Evolutionary conservation across 2,797 vertebrate genomes (phyloP), one percentile per base, ranked within the genome.

Genomic region (Mus spretus): DNA sequence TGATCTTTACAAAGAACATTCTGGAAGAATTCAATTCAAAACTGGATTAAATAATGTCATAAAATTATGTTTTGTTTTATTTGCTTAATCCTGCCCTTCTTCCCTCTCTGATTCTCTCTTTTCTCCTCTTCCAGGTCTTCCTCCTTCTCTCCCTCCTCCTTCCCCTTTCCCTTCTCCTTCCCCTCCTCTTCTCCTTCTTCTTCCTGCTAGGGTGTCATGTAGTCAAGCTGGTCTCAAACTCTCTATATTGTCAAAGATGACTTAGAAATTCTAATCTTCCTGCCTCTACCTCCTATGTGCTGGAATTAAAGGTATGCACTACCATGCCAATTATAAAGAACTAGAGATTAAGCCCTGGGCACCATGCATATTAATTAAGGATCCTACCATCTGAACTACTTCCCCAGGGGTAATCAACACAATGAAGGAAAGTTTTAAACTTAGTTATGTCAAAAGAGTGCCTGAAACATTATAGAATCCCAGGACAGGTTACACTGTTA

Each of bases 41-140:
- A 86, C 28, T 22, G 61, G 12, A 53, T 31, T 53, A 19, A 19
- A 67, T 50, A 75, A 91, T 72, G 89, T n/a, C 75, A 94, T 78
- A 37, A 50, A 91, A 59, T 61, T 59, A 83, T 75, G 93, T 96
- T 80, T 84, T 26, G 31, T 88, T 78, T 61, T 91, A 89, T 91
- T 78, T 24, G 34, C 22, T 85, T 11, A 8, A 84, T 53, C 70
- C 15, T 28, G 4, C 1, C 4, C n/a, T 80, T 34, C 19, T 31
- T 80, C 4, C 10, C 31, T 80, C 28, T 34, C 50, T 19, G 70
- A 8, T 22, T 55, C 10, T 9, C 11, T 28, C 19, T 26, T 22
- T 12, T 3, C 10, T 57, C 31, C 53, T 80, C 31, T 4, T 57
- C 19, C 31, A 26, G 44, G 22, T 22, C 31, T 34, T 55, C 34